phyloP scores from a whole-genome alignment of 2,113 vertebrate species.

The Muntiacus reevesi region DNA sequence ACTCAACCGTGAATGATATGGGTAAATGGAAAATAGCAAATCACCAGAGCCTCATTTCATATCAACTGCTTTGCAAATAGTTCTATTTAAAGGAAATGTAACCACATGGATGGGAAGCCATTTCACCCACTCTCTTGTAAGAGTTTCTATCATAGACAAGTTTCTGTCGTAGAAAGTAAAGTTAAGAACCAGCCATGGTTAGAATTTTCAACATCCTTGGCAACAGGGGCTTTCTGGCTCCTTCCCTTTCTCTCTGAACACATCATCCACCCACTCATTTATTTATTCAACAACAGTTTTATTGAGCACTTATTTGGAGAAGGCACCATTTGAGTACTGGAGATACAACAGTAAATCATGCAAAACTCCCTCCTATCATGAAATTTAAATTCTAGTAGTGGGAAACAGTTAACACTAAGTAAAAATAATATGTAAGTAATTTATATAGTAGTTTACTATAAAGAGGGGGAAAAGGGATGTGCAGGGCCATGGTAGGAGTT shows the following conservation, averaged over 20 bases:
- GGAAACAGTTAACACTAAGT: background rate
- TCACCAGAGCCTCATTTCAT: background rate
- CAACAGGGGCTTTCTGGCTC: background rate
- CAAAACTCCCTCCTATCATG: background rate
- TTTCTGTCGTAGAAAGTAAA: background rate
- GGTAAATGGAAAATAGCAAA: slow-evolving; percentile 10
- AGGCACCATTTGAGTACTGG: background rate
- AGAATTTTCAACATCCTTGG: background rate
- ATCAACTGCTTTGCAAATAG: background rate
- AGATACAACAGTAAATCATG: background rate
- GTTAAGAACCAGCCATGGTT: background rate
- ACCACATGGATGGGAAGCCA: slow-evolving; percentile 11
- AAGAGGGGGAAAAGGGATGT: background rate
- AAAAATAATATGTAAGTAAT: background rate
- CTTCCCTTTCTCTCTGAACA: background rate
- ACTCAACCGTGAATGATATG: background rate
- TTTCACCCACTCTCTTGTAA: background rate
- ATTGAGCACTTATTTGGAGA: background rate
- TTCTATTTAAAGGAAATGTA: slow-evolving; percentile 29
- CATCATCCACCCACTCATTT: background rate
- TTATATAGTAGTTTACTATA: background rate
- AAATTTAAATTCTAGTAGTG: background rate
- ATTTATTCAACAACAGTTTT: background rate
- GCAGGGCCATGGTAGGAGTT: background rate
- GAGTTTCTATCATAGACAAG: background rate